Base-by-base conservation (phyloP, 1,140 invertebrate genomes). In the Drosophila yakuba region DNA sequence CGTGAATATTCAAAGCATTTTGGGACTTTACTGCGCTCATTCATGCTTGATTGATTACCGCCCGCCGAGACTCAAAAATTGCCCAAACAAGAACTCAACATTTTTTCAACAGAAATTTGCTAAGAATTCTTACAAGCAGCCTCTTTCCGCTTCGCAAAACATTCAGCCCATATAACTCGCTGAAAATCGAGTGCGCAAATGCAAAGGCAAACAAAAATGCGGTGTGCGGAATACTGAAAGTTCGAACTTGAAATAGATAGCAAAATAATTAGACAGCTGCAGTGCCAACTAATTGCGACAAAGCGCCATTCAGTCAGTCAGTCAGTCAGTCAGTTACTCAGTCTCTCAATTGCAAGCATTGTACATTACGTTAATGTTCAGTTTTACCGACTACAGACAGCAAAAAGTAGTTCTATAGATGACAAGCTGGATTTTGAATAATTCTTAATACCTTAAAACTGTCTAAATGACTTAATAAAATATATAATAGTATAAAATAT, bases 251-350 rank as follows among this genome's bases (percentile, higher is more conserved):
- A 67, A 79, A 71, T 71, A 83, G 35, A 48, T 59, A 68, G 66
- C 15, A 48, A 45, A 69, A 80, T 77, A 85, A 80, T 85, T 85
- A 62, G 78, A 64, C 80, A 84, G 77, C 73, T 80, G 80, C 58
- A 45, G 48, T 17, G 58, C 8, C 32, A 67, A 57, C 55, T 69
- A 59, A 52, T 74, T 61, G 56, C 63, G 23, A 14, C 66, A 57
- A 67, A 74, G 68, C 69, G 62, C 59, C 74, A 32, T 32, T 8
- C 28, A 67, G 15, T 64, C 45, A n/a, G 10, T 36, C n/a, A 50
- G 38, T 51, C 69, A 56, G 50, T 52, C 38, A 57, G 6, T 23
- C 25, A 25, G 25, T 25, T 25, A 25, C 25, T 25, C 25, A 25
- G 25, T 25, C 4, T 25, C 4, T 25, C 61, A 67, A 63, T 78